Conservation (phyloP, 2,113 vertebrate species). For the Mormyrus iriodes region DNA sequence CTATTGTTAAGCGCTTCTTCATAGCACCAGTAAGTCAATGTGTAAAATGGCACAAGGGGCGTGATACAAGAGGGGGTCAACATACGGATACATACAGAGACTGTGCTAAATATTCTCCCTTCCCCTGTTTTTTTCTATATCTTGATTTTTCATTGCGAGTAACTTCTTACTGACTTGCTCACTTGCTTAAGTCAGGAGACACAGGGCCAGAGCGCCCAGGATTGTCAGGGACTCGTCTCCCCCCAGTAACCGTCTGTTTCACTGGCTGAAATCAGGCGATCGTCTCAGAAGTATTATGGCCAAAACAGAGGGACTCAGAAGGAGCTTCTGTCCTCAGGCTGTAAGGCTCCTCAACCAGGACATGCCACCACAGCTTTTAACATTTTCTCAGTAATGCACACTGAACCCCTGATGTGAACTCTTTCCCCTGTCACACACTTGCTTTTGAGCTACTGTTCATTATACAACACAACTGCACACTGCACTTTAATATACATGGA, state of each 20-base stretch:
- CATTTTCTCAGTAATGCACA: no score
- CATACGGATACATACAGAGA: not conserved
- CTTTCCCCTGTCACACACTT: not conserved
- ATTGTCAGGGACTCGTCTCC: not conserved
- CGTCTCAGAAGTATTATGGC: not conserved
- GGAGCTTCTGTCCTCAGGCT: not conserved
- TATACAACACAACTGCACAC: not conserved
- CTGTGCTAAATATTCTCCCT: not conserved
- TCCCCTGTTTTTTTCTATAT: not conserved
- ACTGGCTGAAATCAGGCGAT: no score
- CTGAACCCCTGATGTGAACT: not conserved
- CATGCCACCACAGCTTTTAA: no score
- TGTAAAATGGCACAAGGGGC: not conserved
- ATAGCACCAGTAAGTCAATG: not conserved
- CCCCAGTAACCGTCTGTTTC: not conserved
- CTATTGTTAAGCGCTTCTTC: not conserved
- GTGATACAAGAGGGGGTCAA: no score
- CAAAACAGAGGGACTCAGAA: not conserved
- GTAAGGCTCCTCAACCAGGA: not conserved
- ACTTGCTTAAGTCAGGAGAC: not conserved
- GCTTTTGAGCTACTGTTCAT: no score
- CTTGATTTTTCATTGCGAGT: not conserved
- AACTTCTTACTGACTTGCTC: not conserved
- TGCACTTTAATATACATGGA: not conserved
- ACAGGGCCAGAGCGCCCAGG: not conserved